Base-by-base conservation (phyloP, 2,888 invertebrate genomes). In the Cloeon dipterum region DNA sequence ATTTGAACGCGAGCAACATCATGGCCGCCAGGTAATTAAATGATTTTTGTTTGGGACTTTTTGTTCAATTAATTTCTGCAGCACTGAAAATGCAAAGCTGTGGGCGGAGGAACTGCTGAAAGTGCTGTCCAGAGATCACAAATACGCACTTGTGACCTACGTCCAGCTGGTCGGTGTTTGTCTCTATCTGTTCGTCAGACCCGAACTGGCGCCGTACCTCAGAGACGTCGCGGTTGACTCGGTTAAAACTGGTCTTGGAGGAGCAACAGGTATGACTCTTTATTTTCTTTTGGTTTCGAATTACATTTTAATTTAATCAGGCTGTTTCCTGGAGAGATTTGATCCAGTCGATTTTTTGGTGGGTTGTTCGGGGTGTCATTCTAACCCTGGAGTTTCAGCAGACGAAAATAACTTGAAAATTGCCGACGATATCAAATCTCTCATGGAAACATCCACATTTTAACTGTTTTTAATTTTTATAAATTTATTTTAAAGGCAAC, bases 111-210 rank as follows among this genome's bases (percentile, higher is more conserved):
- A 94, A 57, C 62, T 98, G 42, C 81, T 89, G 52, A 91, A 89
- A 58, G 77, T 86, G 18, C 62, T 96, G 42, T 82, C 79, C 16
- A 66, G 91, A 43, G 86, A 91, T 60, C 65, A 70, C 42, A 74
- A 78, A 36, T 96, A 94, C 52, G 79, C 88, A 18, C 61, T 93
- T 39, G 65, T 96, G 8, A 89, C 89, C 3, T 86, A 86, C 54
- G 85, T 89, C 44, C 96, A 98, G 54, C 57, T 96, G 40, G 96
- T 98, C 26, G 98, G 98, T 3, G 96, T 99, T 13, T 94, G 98
- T 51, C 67, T 98, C 5, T 96, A 91, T 57, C 65, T 99, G 40
- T 98, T 89, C 58, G 75, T 89, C 36, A 69, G 88, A 45, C 85
- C 89, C 40, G 75, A 83, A 51, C 72, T 88, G 47, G 78, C 89